These are phyloP conservation scores for Tupaia tana DNA, from an alignment of 2,113 vertebrate species.

Conservation along the genomic window DNA sequence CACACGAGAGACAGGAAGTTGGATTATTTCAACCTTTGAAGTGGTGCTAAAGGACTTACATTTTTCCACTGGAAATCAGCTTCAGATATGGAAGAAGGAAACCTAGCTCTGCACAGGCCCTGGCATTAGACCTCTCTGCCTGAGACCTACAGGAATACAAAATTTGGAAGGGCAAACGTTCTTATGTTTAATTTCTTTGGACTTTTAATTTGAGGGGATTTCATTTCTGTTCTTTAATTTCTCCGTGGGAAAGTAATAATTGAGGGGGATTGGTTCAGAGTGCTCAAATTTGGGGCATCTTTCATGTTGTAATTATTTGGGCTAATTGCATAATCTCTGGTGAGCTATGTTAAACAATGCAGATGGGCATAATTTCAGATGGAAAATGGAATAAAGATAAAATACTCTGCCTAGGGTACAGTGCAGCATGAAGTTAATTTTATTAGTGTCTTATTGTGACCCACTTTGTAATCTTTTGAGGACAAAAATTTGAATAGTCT, in stretches of 20 bases:
- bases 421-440: conserved; percentile 44
- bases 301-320: conserved; percentile 68
- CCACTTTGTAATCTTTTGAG: conserved; percentile 51
- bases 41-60: not conserved
- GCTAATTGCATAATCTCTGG: conserved; percentile 69
- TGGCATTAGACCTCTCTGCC: not conserved
- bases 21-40: not conserved
- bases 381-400: conserved; percentile 71
- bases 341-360: conserved; percentile 66
- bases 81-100: not conserved
- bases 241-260: conserved; percentile 53
- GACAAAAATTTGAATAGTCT: conserved; percentile 35
- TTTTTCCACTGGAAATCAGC: not conserved
- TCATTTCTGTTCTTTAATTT: conserved; percentile 58
- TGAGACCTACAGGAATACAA: conserved; percentile 23
- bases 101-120: not conserved
- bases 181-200: conserved; percentile 39
- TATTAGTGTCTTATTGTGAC: conserved; percentile 65
- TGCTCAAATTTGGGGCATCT: conserved; percentile 57
- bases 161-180: not conserved
- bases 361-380: conserved; percentile 60
- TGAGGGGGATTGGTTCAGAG: conserved; percentile 18
- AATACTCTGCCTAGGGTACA: conserved; percentile 59
- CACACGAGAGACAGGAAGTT: not conserved
- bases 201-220: conserved; percentile 44